Base-by-base conservation (phyloP, 2,797 vertebrate genomes). In the Chelon auratus region DNA sequence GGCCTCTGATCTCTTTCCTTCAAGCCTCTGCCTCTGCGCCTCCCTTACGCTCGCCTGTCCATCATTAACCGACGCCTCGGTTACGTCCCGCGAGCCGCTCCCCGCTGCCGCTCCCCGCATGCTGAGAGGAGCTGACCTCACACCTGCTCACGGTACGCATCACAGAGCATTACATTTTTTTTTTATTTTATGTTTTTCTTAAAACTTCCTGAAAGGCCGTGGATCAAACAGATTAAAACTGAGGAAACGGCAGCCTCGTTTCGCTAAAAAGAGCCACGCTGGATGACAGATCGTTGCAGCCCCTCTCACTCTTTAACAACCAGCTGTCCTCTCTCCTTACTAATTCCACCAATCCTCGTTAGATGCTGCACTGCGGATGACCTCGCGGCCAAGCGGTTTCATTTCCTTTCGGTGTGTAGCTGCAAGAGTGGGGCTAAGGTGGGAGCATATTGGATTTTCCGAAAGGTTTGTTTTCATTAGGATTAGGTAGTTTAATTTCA, bases 331-430 rank as follows among this genome's bases (percentile, higher is more conserved):
- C 74, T 66, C 61, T 55, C 40, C 55, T 62, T 9, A 37, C 30
- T 74, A 47, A 68, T 68, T 74, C 62, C 60, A 54, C 52, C 51
- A 20, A 15, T 77, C 62, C 55, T 58, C n/a, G 54, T 67, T 59
- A 33, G 33, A 62, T 4, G 20, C 66, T 8, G 53, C 75, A 72
- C 72, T 75, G 51, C 63, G 68, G 63, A 55, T 57, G 72, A 85
- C 78, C 75, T 72, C 9, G 5, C 60, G 54, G 51, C 62, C 67
- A 53, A 81, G 55, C 47, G 39, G 39, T 53, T 68, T 75, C 17
- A 61, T 76, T 74, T 68, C 59, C 53, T 82, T 82, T 62, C 67
- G 56, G 61, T 57, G 69, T 52, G 60, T 47, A 42, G 57, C 51
- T 39, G 15, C 30, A 55, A 30, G 51, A 65, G 56, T 36, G 42